Evolutionary conservation across 2,888 invertebrate species (phyloP), one percentile per base, ranked within the genome.

Genomic region (Lasioglossum calceatum): DNA sequence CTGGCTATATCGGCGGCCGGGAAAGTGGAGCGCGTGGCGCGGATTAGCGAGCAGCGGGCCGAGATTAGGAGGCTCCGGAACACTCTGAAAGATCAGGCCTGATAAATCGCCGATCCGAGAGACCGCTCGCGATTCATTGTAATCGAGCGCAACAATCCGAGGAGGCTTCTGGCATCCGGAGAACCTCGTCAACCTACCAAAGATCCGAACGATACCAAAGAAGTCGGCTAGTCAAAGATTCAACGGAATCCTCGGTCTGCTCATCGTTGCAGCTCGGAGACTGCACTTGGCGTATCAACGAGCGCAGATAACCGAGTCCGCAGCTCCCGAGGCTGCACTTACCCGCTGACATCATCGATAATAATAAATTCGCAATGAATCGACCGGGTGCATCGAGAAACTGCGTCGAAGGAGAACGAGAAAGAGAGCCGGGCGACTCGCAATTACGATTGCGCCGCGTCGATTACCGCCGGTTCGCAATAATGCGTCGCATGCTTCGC

Each of bases 281-380:
- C 23, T 23, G 19, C 50, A 12, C 19, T 73, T 16, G 27, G 64
- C 50, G 16, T 70, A 70, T 36, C 73, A 23, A 14, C 36, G 19
- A 27, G 10, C 19, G 19, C 12, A 19, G 74, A 80, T 64, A 80
- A 74, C n/a, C 54, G 36, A 61, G n/a, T 36, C n/a, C 8, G 32
- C 23, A 12, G 16, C 42, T 76, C 39, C 27, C 27, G 16, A 39
- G 32, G 16, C 76, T 82, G 47, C 44, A 27, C 19, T 79, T 54
- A 42, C 73, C 23, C n/a, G 44, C 32, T 54, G 79, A 50, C 76
- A 79, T 73, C 79, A 85, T 47, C 76, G 79, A 79, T 85, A 76
- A 79, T 85, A 85, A 85, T 85, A 85, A 73, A 73, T 67, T 72
- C 54, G 10, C 58, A 42, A 61, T 27, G 67, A 77, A 76, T 85